Evolutionary conservation across 2,888 invertebrate species (phyloP).

Genomic region (Apocheima hispidaria): DNA sequence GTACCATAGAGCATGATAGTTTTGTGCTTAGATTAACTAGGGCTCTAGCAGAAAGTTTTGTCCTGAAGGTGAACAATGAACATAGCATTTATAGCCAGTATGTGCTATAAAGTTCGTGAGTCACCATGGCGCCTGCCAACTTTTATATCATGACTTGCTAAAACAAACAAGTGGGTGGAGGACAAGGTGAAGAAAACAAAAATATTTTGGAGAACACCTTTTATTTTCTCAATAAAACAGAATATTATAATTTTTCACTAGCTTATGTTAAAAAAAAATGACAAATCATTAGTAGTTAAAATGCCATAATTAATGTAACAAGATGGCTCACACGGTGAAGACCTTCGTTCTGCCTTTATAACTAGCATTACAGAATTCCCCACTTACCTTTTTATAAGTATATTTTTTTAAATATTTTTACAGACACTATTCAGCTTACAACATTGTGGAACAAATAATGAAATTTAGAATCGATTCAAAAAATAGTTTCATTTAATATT

Average conservation of each 20-base stretch:
- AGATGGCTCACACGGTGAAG: constrained; percentile 41
- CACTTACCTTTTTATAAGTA: constrained; percentile 49
- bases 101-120: constrained; percentile 38
- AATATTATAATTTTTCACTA: constrained; percentile 83
- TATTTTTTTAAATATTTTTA: constrained; percentile 54
- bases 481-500: constrained; percentile 75
- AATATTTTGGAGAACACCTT: constrained; percentile 75
- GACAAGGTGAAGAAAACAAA: constrained; percentile 65
- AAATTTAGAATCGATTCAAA: constrained; percentile 74
- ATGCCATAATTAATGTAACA: constrained; percentile 58
- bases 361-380: constrained; percentile 59
- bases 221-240: constrained; percentile 84
- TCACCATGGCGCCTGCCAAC: constrained; percentile 62
- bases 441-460: constrained; percentile 65
- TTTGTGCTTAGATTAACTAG: neutral
- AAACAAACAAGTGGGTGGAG: constrained; percentile 59
- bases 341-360: constrained; percentile 11
- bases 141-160: constrained; percentile 74
- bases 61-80: constrained; percentile 14
- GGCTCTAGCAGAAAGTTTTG: neutral
- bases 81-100: neutral
- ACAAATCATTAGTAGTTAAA: constrained; percentile 73
- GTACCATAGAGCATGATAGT: too few relatives aligned
- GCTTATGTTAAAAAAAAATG: constrained; percentile 76
- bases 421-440: constrained; percentile 60